Base-by-base conservation (phyloP, 2,888 invertebrate genomes). In the Acanthosoma haemorrhoidale region DNA sequence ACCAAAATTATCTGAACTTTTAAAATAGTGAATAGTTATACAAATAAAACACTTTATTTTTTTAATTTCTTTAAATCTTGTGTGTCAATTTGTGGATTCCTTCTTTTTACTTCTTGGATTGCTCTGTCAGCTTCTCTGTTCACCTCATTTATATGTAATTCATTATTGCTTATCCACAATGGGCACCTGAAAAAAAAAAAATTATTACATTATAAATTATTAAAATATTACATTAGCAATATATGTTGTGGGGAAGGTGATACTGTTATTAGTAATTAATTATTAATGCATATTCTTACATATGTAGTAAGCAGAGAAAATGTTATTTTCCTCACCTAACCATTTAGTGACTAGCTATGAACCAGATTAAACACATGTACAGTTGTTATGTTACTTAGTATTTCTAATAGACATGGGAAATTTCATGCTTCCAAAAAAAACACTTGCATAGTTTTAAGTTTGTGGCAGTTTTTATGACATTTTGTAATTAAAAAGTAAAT, bases 141-240 rank as follows among this genome's bases (percentile, higher is more conserved):
- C 2, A 69, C 69, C 16, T 59, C 69, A 18, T 13, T 9, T 11
- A 31, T 15, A 11, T 69, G 69, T n/a, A 69, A 61, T n/a, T 32
- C 32, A 41, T 41, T 32, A 5, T 69, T 61, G 32, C 41, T 69
- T 5, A 61, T 60, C 39, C 32, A 69, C 3, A 69, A 16, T 0
- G 69, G 69, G 13, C 69, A 69, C 29, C 69, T 69, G 25, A 32
- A 68, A 34, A 59, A 64, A 25, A 51, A 63, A 38, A 31, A 13
- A 31, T 31, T 11, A 31, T 15, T 11, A 31, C n/a, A 32, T n/a
- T 25, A 58, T 11, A 8, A 18, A 18, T 8, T 11, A 29, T 61
- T 15, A 2, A 8, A 4, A 15, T 34, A n/a, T n/a, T n/a, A n/a
- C n/a, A n/a, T n/a, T 9, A 16, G 9, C 60, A 34, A 8, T 3